These are phyloP conservation scores for Lates japonicus DNA, from an alignment of 2,797 vertebrate species.

Conservation along the genomic window DNA sequence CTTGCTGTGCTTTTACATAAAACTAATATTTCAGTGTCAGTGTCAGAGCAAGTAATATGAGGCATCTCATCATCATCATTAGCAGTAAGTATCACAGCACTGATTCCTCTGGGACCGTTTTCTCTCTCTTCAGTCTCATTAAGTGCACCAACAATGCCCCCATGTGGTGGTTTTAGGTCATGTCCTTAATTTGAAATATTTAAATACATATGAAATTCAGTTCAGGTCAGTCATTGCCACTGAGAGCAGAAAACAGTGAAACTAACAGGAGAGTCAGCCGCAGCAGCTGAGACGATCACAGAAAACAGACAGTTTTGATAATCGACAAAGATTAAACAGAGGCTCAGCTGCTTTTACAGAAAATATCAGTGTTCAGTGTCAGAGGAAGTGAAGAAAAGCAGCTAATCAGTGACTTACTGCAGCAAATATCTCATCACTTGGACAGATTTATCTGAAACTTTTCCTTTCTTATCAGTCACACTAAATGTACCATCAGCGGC, in stretches of 20 bases:
- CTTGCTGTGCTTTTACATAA: not conserved
- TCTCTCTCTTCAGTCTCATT: not conserved
- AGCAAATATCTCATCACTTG: not conserved
- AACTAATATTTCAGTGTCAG: constrained; percentile 7
- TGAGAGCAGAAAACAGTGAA: not conserved
- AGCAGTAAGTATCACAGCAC: not conserved
- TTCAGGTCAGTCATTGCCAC: too few species aligned
- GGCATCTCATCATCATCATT: not conserved
- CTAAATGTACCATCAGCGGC: constrained; percentile 18
- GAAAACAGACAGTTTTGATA: too few species aligned
- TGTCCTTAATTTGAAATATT: too few species aligned
- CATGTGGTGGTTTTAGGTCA: constrained; percentile 4
- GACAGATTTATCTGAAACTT: not conserved
- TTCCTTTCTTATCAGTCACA: not conserved
- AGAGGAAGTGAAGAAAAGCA: not conserved
- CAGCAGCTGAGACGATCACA: too few species aligned
- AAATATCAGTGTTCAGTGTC: not conserved
- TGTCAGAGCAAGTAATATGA: not conserved
- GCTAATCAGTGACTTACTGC: not conserved
- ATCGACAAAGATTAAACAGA: not conserved
- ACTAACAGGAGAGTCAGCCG: not conserved
- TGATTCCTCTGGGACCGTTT: not conserved
- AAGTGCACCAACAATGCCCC: constrained; percentile 25
- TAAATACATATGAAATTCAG: not conserved
- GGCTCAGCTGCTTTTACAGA: not conserved